phyloP scores from a whole-genome alignment of 2,888 invertebrate genomes.

The Rambutsinella grinnellia region DNA sequence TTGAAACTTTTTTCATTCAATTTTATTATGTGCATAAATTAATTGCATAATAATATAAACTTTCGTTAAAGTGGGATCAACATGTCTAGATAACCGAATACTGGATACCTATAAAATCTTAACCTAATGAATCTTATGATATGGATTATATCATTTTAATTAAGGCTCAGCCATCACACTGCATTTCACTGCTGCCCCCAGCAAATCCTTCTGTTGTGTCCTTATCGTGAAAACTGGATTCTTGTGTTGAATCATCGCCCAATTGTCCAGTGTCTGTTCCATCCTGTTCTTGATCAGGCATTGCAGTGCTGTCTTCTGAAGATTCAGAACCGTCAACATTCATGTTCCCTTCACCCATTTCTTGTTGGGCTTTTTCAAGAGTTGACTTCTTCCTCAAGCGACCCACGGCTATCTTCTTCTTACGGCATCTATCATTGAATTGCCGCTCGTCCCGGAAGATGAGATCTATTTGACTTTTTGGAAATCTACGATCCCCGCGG shows the following conservation, averaged over 20 bases:
- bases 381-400: conserved; percentile 30
- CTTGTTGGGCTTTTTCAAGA: too few species aligned
- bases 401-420: conserved; percentile 26
- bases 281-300: conserved; percentile 10
- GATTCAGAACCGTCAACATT: conserved; percentile 21
- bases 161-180: conserved; percentile 41
- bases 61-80: too few species aligned
- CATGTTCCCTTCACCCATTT: not conserved
- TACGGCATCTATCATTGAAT: conserved; percentile 17
- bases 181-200: conserved; percentile 25
- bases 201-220: conserved; percentile 27
- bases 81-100: too few species aligned
- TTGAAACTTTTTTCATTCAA: too few species aligned
- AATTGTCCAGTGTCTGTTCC: conserved; percentile 32
- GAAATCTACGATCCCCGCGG: conserved; percentile 65
- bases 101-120: too few species aligned
- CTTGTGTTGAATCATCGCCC: conserved; percentile 33
- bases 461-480: conserved; percentile 50
- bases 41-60: too few species aligned
- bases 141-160: too few species aligned
- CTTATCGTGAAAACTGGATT: conserved; percentile 31
- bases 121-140: too few species aligned
- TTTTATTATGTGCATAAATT: too few species aligned
- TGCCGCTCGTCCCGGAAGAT: conserved; percentile 59
- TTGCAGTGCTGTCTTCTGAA: not conserved